Conservation (phyloP, 2,797 vertebrate genomes). For the Coilia nasus region DNA sequence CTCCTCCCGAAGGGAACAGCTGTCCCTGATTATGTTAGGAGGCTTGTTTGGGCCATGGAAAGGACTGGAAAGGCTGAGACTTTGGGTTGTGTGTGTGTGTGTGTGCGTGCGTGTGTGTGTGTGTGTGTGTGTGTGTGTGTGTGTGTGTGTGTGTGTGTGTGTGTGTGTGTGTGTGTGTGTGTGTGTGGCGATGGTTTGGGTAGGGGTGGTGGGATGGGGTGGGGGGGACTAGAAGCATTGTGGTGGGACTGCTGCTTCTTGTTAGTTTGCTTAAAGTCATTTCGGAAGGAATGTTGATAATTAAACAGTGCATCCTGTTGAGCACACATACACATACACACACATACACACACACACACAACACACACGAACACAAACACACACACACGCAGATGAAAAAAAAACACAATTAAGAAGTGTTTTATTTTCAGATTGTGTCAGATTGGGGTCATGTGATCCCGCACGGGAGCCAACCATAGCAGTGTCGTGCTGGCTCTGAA, state of each 20-base stretch:
- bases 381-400: background rate
- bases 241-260: conserved; percentile 22
- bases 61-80: conserved; percentile 14
- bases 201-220: background rate
- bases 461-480: background rate
- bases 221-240: background rate
- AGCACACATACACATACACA: background rate
- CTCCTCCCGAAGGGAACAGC: conserved; percentile 13
- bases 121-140: too few relatives aligned
- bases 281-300: conserved; percentile 75
- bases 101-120: too few relatives aligned
- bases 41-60: conserved; percentile 20
- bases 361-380: too few relatives aligned
- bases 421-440: conserved; percentile 72
- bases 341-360: background rate
- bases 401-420: conserved; percentile 67
- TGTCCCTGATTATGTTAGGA: conserved; percentile 16
- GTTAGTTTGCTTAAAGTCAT: conserved; percentile 22
- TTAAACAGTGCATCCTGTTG: conserved; percentile 60
- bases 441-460: background rate
- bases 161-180: too few relatives aligned
- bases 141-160: too few relatives aligned
- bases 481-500: background rate
- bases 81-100: background rate
- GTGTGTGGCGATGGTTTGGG: background rate